A percentile compares a stretch with the other conserved stretches of the same genome.
Evolutionary conservation across 2,797 vertebrate genomes (phyloP).

Genomic region (Microctenopoma steveboyesi): DNA sequence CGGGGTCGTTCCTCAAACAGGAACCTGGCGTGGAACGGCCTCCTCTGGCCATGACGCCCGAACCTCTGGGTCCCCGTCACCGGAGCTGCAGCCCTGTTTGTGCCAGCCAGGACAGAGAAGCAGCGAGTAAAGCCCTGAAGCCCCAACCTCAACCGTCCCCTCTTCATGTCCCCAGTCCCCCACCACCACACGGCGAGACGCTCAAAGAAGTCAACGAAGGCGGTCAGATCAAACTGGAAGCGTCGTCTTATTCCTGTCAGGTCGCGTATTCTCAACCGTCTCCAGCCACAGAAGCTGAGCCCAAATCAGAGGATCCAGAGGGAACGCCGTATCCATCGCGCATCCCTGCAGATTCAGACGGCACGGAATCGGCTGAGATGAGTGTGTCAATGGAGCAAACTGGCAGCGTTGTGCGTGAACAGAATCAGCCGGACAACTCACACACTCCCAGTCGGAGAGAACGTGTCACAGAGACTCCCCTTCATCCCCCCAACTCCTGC

Average conservation of each 20-base stretch:
- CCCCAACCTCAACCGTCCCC: constrained; percentile 40
- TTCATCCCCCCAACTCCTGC: constrained; percentile 37
- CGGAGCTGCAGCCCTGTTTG: constrained; percentile 50
- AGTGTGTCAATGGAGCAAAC: constrained; percentile 32
- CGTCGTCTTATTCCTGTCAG: constrained; percentile 68
- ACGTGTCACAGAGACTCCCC: constrained; percentile 55
- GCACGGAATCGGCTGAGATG: constrained; percentile 23
- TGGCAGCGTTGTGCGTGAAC: constrained; percentile 23
- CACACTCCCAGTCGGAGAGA: constrained; percentile 61
- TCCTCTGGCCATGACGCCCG: constrained; percentile 64
- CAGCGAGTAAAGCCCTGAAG: constrained; percentile 24
- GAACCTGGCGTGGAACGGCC: constrained; percentile 83
- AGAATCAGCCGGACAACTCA: constrained; percentile 30
- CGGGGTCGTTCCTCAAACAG: constrained; percentile 84
- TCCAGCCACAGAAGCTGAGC: constrained; percentile 70
- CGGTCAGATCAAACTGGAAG: constrained; percentile 75
- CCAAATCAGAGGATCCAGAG: constrained; percentile 70
- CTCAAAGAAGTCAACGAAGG: constrained; percentile 54
- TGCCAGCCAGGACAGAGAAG: constrained; percentile 61
- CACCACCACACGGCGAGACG: constrained; percentile 26
- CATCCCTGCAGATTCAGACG: constrained; percentile 40
- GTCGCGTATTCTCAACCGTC: constrained; percentile 74
- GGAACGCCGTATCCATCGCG: constrained; percentile 61
- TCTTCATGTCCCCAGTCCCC: constrained; percentile 46
- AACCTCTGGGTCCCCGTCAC: constrained; percentile 71